Evolutionary conservation across 2,113 vertebrate genomes (phyloP).

Genomic region (Chloropsis cyanopogon): DNA sequence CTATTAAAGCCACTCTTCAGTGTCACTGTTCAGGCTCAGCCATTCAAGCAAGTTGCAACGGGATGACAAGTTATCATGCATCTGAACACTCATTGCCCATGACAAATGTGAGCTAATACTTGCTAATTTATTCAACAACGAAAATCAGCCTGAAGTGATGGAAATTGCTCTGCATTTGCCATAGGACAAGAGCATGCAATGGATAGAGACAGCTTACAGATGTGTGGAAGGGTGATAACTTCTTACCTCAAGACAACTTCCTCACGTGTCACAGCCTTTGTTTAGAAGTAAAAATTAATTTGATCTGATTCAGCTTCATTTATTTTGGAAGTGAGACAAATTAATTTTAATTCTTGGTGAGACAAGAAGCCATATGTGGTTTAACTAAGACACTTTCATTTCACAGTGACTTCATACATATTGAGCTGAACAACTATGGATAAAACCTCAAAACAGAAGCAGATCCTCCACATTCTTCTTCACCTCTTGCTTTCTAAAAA

Average conservation of each 20-base stretch:
- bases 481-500: background rate
- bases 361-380: background rate
- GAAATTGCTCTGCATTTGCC: background rate
- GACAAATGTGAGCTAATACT: conserved; percentile 2
- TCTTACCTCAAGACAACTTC: background rate
- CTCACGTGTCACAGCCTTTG: background rate
- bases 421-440: background rate
- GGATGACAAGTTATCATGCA: background rate
- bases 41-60: background rate
- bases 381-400: background rate
- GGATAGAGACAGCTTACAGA: background rate
- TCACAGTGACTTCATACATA: background rate
- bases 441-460: background rate
- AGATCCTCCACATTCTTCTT: background rate
- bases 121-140: conserved; percentile 10
- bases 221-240: background rate
- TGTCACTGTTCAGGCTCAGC: background rate
- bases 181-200: background rate
- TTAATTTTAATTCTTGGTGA: background rate
- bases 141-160: background rate
- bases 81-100: background rate
- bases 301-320: background rate
- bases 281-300: background rate
- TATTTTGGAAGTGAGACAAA: background rate
- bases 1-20: background rate